Evolutionary conservation across 2,888 invertebrate genomes (phyloP).

Genomic region (Chloromyia formosa): DNA sequence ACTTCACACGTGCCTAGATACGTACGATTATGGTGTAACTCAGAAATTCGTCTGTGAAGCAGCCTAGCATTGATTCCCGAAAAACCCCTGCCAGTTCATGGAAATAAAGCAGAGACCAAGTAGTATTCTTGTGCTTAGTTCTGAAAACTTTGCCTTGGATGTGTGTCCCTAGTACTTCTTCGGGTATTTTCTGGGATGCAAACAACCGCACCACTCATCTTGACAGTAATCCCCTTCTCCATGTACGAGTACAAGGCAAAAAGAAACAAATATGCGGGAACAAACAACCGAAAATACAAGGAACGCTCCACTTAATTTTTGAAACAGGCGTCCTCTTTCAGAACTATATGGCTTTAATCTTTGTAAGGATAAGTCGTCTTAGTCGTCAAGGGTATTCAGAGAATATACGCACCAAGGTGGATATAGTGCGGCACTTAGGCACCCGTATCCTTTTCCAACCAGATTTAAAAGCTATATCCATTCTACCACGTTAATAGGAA

Average conservation of each 20-base stretch:
- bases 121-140: no score
- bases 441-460: constrained; percentile 20
- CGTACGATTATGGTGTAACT: no score
- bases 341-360: constrained; percentile 9
- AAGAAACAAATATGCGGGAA: background rate
- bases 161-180: no score
- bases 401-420: background rate
- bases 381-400: background rate
- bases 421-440: background rate
- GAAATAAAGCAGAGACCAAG: no score
- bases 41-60: no score
- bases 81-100: no score
- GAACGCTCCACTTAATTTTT: constrained; percentile 22
- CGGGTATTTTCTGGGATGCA: background rate
- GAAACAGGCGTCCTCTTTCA: background rate
- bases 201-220: background rate
- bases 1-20: no score
- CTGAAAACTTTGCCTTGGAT: no score
- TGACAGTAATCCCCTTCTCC: constrained; percentile 13
- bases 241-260: background rate
- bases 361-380: background rate
- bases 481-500: no score
- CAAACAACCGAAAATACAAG: background rate
- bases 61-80: no score
- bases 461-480: background rate